These are phyloP conservation scores for Drosophila sp. DNA, from an alignment of 1,140 invertebrate species.

Conservation along the genomic window DNA sequence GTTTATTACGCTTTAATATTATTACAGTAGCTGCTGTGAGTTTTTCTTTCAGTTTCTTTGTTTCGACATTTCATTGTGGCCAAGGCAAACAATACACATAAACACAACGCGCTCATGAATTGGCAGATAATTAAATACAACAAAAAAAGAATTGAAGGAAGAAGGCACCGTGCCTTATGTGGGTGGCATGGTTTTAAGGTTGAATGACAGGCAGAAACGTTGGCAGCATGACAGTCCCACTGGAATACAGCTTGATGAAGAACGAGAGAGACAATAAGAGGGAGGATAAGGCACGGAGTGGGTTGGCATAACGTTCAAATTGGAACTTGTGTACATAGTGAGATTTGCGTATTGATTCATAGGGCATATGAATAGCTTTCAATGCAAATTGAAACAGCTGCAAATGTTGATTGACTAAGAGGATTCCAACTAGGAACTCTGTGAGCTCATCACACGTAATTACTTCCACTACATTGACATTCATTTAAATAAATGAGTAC, in stretches of 20 bases:
- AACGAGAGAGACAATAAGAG: not conserved
- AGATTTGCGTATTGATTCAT: constrained; percentile 55
- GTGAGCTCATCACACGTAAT: constrained; percentile 24
- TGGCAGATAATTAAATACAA: constrained; percentile 51
- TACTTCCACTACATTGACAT: constrained; percentile 6
- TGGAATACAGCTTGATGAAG: not conserved
- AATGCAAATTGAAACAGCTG: constrained; percentile 50
- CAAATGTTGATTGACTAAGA: constrained; percentile 45
- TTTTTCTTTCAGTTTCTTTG: constrained; percentile 29
- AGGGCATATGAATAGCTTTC: constrained; percentile 50
- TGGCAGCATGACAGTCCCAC: constrained; percentile 26
- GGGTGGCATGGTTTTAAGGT: constrained; percentile 29
- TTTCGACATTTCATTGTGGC: constrained; percentile 3
- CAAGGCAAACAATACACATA: constrained; percentile 16
- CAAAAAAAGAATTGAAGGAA: constrained; percentile 35
- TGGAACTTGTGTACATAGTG: constrained; percentile 21
- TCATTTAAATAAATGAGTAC: not conserved
- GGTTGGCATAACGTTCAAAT: constrained; percentile 8
- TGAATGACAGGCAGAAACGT: constrained; percentile 22
- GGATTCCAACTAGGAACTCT: constrained; percentile 14
- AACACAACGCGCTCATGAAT: constrained; percentile 27
- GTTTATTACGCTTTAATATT: constrained; percentile 60
- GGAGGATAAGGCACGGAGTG: too few relatives aligned
- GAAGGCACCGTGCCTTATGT: constrained; percentile 12
- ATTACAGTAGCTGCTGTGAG: constrained; percentile 39